These are phyloP conservation scores for Oxystoma pomonae DNA, from an alignment of 2,888 invertebrate genomes.

Conservation along the genomic window DNA sequence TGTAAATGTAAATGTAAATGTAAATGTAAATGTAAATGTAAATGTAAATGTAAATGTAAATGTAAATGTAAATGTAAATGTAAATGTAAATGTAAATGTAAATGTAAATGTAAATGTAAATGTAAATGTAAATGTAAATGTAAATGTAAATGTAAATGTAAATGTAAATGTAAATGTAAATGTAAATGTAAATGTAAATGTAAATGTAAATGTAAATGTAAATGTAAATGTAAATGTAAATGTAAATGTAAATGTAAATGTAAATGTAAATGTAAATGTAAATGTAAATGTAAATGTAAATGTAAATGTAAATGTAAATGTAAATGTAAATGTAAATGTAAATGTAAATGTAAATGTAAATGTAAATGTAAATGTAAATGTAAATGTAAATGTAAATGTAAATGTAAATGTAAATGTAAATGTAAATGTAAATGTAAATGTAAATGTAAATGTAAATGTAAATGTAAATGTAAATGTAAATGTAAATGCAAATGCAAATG, in stretches of 20 bases:
- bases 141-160: background rate
- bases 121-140: background rate
- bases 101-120: background rate
- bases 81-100: background rate
- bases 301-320: background rate
- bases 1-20: background rate
- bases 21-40: background rate
- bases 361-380: background rate
- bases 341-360: background rate
- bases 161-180: background rate
- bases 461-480: background rate
- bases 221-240: background rate
- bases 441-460: background rate
- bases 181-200: background rate
- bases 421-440: background rate
- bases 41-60: background rate
- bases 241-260: background rate
- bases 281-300: background rate
- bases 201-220: background rate
- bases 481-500: background rate
- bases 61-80: background rate
- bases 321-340: background rate
- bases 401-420: background rate
- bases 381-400: background rate
- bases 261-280: background rate